These are phyloP conservation scores for Smithornis capensis DNA, from an alignment of 2,113 vertebrate species.

Conservation along the genomic window DNA sequence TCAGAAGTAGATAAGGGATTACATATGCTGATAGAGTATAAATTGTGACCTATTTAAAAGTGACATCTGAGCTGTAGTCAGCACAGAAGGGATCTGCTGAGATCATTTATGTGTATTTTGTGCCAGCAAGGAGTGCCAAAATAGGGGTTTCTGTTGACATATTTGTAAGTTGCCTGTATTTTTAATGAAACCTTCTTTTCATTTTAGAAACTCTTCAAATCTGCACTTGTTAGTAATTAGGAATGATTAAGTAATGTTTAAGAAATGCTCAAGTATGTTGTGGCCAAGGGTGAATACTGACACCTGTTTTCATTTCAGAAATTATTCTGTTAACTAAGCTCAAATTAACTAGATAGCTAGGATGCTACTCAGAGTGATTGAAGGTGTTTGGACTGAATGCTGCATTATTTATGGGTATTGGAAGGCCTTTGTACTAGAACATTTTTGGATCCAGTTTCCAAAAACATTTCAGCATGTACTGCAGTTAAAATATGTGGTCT, in stretches of 20 bases:
- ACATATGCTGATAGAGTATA: not conserved
- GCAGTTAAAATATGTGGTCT: conserved; percentile 58
- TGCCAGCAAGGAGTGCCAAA: not conserved
- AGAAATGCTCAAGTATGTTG: not conserved
- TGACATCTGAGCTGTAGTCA: not conserved
- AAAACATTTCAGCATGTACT: conserved; percentile 62
- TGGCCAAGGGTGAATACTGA: not conserved
- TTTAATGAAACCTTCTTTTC: not conserved
- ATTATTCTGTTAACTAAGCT: not conserved
- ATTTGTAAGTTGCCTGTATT: not conserved
- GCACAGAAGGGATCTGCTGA: not conserved
- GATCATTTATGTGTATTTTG: not conserved
- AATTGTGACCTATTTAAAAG: not conserved
- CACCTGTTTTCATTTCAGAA: not conserved
- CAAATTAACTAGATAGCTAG: not conserved
- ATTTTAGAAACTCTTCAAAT: not conserved
- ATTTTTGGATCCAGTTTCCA: conserved; percentile 47
- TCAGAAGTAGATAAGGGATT: not conserved
- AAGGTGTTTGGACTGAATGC: conserved; percentile 32
- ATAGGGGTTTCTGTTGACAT: not conserved
- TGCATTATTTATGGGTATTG: conserved; percentile 13
- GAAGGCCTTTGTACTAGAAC: conserved; percentile 19
- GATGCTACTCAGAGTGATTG: not conserved
- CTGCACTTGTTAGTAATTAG: not conserved
- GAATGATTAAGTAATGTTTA: not conserved